Percentiles rank a stretch among this genome's conserved stretches.
phyloP scores from a whole-genome alignment of 1,140 invertebrate genomes.

The Zaprionus gabonicus region DNA sequence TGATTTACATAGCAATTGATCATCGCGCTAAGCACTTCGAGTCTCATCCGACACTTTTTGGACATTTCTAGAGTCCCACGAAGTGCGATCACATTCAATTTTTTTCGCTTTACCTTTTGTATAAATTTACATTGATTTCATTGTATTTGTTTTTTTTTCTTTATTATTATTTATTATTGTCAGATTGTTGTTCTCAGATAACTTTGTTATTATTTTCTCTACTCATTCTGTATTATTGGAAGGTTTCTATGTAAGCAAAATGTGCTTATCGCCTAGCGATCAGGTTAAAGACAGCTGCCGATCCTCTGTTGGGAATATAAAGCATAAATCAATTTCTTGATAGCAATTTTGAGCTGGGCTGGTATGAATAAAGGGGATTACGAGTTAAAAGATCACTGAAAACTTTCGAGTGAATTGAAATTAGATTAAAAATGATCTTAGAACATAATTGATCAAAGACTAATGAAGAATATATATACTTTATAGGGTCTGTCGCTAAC shows the following conservation, averaged over 20 bases:
- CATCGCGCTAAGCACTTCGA: constrained; percentile 4
- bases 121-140: constrained; percentile 21
- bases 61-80: not conserved
- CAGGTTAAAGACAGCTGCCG: constrained; percentile 4
- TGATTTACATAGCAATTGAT: not conserved
- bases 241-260: not conserved
- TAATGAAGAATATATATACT: too few species aligned
- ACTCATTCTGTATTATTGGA: not conserved
- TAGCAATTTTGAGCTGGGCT: not conserved
- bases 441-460: too few species aligned
- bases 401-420: too few species aligned
- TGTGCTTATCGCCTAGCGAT: constrained; percentile 9
- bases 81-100: not conserved
- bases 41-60: not conserved
- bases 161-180: constrained; percentile 2
- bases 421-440: too few species aligned
- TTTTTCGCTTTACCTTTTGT: constrained; percentile 4
- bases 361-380: too few species aligned
- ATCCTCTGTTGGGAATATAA: not conserved
- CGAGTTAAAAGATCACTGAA: too few species aligned
- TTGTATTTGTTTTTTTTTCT: not conserved
- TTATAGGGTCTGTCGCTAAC: too few species aligned
- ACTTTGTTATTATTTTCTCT: constrained; percentile 12
- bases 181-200: constrained; percentile 6
- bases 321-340: constrained; percentile 19